These are phyloP conservation scores for Petrophora chlorosata DNA, from an alignment of 2,888 invertebrate species.

Conservation along the genomic window DNA sequence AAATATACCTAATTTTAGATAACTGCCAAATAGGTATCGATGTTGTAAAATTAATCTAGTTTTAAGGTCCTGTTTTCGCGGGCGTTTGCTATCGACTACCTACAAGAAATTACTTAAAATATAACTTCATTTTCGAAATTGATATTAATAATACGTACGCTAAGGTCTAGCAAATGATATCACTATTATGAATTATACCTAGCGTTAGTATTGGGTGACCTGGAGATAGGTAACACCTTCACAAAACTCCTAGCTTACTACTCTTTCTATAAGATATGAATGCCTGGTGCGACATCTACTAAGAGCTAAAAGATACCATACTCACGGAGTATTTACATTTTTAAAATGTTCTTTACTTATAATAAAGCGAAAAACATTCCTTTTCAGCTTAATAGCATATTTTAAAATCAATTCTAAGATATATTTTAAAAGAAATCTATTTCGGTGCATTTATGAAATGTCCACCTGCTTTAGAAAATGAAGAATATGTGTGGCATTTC, in stretches of 20 bases:
- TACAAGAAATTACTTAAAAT: constrained; percentile 21
- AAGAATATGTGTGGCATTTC: constrained; percentile 2
- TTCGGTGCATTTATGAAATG: constrained; percentile 8
- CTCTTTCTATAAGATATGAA: constrained; percentile 3
- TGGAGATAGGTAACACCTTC: constrained; percentile 16
- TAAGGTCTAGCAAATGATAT: constrained; percentile 64
- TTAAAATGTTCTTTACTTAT: constrained; percentile 10
- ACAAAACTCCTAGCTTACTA: constrained; percentile 6
- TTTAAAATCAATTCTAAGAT: neutral
- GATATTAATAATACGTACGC: constrained; percentile 36
- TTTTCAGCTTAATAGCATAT: constrained; percentile 10
- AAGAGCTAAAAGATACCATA: neutral
- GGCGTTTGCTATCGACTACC: constrained; percentile 24
- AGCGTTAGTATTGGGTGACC: constrained; percentile 51
- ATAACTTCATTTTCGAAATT: constrained; percentile 35
- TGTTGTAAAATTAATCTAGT: constrained; percentile 67
- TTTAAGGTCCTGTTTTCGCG: constrained; percentile 29
- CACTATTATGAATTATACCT: constrained; percentile 49
- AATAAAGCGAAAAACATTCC: constrained; percentile 9
- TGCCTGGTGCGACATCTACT: constrained; percentile 11
- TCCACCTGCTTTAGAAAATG: constrained; percentile 3
- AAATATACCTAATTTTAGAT: constrained; percentile 59
- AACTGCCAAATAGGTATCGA: constrained; percentile 80
- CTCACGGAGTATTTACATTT: constrained; percentile 8
- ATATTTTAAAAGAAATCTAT: constrained; percentile 1